Conservation (phyloP, 2,888 invertebrate genomes). For the Microplitis manilae region DNA sequence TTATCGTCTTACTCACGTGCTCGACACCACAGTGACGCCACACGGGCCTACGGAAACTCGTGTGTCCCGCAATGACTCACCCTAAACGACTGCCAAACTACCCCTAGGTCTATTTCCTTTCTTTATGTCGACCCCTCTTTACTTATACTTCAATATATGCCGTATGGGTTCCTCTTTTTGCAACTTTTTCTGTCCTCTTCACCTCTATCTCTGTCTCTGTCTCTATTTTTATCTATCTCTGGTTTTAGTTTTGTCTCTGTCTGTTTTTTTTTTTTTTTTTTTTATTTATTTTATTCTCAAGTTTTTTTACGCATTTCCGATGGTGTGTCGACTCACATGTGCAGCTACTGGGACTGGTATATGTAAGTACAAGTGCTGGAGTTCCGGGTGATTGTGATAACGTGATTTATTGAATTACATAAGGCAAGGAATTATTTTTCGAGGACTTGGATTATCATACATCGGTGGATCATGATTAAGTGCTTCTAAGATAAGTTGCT, state of each 20-base stretch:
- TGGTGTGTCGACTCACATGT: constrained; percentile 18
- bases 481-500: not conserved
- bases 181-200: too few species aligned
- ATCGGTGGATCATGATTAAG: not conserved
- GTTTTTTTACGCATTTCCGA: constrained; percentile 33
- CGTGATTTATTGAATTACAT: constrained; percentile 23
- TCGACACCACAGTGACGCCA: constrained; percentile 25
- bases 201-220: too few species aligned
- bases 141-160: not conserved
- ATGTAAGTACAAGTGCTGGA: constrained; percentile 29
- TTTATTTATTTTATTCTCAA: too few species aligned
- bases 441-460: constrained; percentile 6
- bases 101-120: constrained; percentile 22
- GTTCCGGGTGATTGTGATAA: constrained; percentile 31
- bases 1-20: constrained; percentile 11
- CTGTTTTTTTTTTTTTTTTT: too few species aligned
- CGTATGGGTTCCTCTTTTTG: too few species aligned
- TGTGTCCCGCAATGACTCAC: constrained; percentile 35
- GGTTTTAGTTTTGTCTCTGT: too few species aligned
- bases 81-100: constrained; percentile 37
- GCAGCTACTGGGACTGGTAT: constrained; percentile 13
- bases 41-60: not conserved
- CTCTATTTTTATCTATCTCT: too few species aligned
- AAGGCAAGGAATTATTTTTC: not conserved
- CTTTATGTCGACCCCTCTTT: constrained; percentile 11